These are phyloP conservation scores for Platyrinchus mystaceus DNA, from an alignment of 2,797 vertebrate genomes.

Conservation along the genomic window DNA sequence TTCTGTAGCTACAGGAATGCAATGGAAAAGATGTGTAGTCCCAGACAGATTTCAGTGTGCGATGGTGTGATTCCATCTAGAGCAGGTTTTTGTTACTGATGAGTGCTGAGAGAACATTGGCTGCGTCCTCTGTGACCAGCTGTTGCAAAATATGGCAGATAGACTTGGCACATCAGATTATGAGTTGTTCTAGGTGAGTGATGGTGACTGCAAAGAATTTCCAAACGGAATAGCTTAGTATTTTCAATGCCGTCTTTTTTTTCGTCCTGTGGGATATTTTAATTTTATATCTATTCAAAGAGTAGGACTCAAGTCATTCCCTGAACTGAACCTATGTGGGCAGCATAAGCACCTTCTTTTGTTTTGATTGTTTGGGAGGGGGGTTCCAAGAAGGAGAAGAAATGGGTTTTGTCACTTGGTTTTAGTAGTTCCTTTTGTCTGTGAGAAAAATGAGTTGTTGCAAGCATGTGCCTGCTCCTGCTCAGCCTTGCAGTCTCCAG, in stretches of 20 bases:
- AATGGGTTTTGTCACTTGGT: neutral
- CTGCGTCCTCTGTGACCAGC: neutral
- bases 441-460: neutral
- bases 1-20: neutral
- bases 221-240: neutral
- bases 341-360: neutral
- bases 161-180: neutral
- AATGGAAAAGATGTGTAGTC: neutral
- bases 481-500: neutral
- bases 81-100: neutral
- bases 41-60: neutral
- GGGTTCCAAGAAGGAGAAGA: neutral
- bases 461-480: neutral
- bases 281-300: neutral
- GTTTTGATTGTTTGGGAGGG: neutral
- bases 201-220: neutral
- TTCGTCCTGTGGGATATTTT: neutral
- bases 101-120: neutral
- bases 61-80: neutral
- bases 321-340: neutral
- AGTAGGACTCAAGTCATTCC: neutral
- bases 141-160: neutral
- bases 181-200: neutral
- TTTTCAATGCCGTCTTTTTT: neutral
- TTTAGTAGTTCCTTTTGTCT: neutral